phyloP scores from a whole-genome alignment of 2,797 vertebrate genomes.

The Centropyge bicolor region DNA sequence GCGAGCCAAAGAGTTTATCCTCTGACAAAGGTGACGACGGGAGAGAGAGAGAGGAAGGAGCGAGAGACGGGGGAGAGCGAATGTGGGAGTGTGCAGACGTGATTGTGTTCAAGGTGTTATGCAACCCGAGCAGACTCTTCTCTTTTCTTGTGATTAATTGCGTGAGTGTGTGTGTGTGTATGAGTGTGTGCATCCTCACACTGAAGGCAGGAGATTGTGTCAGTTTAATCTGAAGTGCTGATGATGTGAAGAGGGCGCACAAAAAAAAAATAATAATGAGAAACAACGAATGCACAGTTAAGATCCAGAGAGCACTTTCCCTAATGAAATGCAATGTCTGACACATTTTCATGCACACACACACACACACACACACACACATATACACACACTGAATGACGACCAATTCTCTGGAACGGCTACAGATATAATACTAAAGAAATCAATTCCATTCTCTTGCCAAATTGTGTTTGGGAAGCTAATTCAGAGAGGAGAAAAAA shows the following conservation, averaged over 20 bases:
- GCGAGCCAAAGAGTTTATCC: conserved; percentile 73
- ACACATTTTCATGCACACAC: conserved; percentile 29
- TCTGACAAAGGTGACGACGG: conserved; percentile 73
- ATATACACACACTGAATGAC: conserved; percentile 22
- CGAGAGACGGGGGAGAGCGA: conserved; percentile 4
- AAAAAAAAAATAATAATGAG: conserved; percentile 59
- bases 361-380: conserved; percentile 19
- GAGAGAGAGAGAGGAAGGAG: conserved; percentile 40
- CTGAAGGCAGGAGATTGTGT: conserved; percentile 56
- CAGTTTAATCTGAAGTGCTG: conserved; percentile 74
- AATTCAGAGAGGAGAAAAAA: conserved; percentile 2
- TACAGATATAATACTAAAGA: conserved; percentile 28
- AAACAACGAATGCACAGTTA: conserved; percentile 65
- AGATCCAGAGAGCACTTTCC: conserved; percentile 60
- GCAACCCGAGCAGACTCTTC: conserved; percentile 56
- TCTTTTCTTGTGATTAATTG: conserved; percentile 61
- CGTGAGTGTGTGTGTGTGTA: conserved; percentile 24
- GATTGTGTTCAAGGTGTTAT: conserved; percentile 65
- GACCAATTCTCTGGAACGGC: conserved; percentile 12
- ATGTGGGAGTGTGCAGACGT: conserved; percentile 50
- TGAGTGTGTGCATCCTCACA: neutral
- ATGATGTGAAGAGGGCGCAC: conserved; percentile 59
- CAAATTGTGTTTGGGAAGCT: conserved; percentile 20
- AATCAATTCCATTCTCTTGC: conserved; percentile 25
- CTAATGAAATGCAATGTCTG: conserved; percentile 70